Conservation (phyloP, 2,888 invertebrate genomes). For the Linnaemya vulpina region DNA sequence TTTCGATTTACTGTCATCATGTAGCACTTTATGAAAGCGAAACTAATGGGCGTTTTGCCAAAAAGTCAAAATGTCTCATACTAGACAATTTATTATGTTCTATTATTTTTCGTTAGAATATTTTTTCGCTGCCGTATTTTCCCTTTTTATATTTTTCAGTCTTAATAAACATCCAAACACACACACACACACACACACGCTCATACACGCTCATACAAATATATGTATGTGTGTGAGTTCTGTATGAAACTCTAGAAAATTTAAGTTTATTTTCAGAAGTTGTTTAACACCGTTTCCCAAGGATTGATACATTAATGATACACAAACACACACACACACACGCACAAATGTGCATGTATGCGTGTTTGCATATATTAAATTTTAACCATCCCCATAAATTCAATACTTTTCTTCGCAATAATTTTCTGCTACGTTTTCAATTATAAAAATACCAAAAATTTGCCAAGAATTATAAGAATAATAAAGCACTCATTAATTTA, state of each 20-base stretch:
- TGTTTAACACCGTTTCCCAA: conserved; percentile 47
- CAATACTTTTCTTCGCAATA: too few species aligned
- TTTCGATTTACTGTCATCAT: conserved; percentile 60
- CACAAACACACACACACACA: too few species aligned
- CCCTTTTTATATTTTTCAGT: conserved; percentile 13
- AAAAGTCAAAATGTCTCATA: conserved; percentile 68
- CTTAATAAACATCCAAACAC: not conserved
- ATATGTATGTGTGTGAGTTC: conserved; percentile 32
- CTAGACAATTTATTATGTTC: conserved; percentile 63
- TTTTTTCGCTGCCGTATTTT: conserved; percentile 30
- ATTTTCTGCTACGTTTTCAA: too few species aligned
- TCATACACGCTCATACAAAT: too few species aligned
- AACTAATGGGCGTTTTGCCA: conserved; percentile 71
- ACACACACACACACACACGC: not conserved
- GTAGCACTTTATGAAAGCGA: conserved; percentile 64
- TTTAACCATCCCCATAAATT: too few species aligned
- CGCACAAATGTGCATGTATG: too few species aligned
- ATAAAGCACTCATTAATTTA: too few species aligned
- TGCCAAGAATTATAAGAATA: too few species aligned
- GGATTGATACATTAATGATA: not conserved
- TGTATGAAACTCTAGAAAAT: conserved; percentile 11
- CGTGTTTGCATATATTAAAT: too few species aligned
- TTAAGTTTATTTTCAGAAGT: not conserved
- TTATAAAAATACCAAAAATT: too few species aligned
- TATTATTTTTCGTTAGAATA: conserved; percentile 33